Evolutionary conservation across 1,140 invertebrate genomes (phyloP), one percentile per base, ranked within the genome.

Genomic region (Anoplolepis gracilipes): DNA sequence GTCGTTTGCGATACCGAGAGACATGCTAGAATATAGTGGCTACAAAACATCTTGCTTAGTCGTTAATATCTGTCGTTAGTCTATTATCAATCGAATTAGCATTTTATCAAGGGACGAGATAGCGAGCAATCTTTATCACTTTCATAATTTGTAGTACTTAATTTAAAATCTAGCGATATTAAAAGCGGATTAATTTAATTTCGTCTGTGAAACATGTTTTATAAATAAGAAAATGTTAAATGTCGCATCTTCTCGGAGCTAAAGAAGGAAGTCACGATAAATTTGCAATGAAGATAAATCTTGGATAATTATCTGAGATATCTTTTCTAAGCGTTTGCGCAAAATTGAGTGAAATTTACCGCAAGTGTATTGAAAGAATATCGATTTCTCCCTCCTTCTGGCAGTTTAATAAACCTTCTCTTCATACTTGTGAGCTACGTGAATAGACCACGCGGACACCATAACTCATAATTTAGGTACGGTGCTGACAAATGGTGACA

Each of bases 381-480:
- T 42, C 39, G 61, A 72, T 61, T 30, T 59, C 33, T 59, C 30
- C 4, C 46, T 25, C 16, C 19, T 42, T 42, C 22, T 22, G 55
- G 13, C 2, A 28, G 10, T 70, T 16, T 82, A 82, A 70, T 70
- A 55, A 28, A 81, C 33, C n/a, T 13, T 28, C 4, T 53, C 76
- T 42, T 81, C 64, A 30, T 22, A 33, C 67, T 42, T 30, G n/a
- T n/a, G 42, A 72, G 33, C 78, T 72, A 59, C 67, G 36, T 42
- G 65, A 81, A 81, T 81, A 69, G 53, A 73, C 53, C 78, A 82
- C 78, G 67, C 78, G 67, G 36, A 55, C 67, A 59, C 53, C 55
- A 42, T 82, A 82, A 82, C 19, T 82, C 53, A 82, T 82, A 82
- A 82, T 82, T 82, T 72, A 72, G 36, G 36, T 72, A 33, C 67